Conservation (phyloP, 2,113 vertebrate genomes). For the Apaloderma vittatum region DNA sequence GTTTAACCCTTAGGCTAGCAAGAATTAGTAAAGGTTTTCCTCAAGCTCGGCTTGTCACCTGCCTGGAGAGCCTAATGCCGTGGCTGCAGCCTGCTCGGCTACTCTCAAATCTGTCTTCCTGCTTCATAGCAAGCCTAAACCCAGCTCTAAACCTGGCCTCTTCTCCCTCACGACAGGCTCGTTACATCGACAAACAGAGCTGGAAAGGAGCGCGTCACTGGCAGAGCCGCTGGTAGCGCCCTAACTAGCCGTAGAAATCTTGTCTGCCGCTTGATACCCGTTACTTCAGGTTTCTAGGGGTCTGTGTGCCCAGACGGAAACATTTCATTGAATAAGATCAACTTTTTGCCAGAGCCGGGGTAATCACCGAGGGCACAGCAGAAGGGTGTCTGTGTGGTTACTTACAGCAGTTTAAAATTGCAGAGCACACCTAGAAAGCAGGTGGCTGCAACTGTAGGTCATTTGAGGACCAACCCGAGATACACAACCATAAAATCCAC, state of each 20-base stretch:
- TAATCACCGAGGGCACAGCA: rapidly evolving
- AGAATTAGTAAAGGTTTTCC: background rate
- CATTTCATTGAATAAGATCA: background rate
- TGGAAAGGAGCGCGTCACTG: background rate
- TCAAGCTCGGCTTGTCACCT: background rate
- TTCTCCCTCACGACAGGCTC: background rate
- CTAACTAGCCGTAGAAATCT: background rate
- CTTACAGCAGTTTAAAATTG: background rate
- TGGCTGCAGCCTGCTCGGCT: rapidly evolving
- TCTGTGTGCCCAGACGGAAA: background rate
- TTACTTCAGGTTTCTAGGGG: background rate
- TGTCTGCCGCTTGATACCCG: background rate
- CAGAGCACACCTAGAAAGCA: background rate
- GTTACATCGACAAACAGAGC: background rate
- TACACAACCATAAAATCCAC: background rate
- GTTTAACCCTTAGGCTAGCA: background rate
- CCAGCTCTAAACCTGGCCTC: background rate
- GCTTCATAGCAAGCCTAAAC: background rate
- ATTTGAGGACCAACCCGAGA: background rate
- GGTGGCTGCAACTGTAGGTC: background rate
- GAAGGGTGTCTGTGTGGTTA: background rate
- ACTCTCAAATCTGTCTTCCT: background rate
- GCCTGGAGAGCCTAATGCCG: background rate
- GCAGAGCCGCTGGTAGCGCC: background rate
- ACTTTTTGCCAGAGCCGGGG: background rate